Percentiles rank a stretch among this genome's conserved stretches.
Evolutionary conservation across 2,888 invertebrate genomes (phyloP).

Genomic region (Scelioninae gen. 2): DNA sequence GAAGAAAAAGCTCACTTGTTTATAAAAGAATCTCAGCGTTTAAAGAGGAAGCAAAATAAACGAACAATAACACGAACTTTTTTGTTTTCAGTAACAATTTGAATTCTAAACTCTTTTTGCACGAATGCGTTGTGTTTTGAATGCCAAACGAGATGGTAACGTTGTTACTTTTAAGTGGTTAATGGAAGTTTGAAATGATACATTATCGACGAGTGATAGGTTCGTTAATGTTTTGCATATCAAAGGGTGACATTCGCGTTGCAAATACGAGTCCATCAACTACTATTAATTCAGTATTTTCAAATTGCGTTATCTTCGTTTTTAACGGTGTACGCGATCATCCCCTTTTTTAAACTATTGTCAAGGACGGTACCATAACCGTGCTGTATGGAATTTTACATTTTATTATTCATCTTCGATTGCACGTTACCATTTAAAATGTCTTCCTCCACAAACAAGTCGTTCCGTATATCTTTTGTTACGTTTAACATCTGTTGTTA

Average conservation of each 20-base stretch:
- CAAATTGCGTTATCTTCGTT: slow-evolving; percentile 52
- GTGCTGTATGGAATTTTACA: too few species aligned
- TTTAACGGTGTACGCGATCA: too few species aligned
- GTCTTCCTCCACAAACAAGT: too few species aligned
- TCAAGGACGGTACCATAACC: too few species aligned
- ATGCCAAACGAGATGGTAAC: slow-evolving; percentile 61
- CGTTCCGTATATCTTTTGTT: too few species aligned
- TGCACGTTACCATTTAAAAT: too few species aligned
- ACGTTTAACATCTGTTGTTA: too few species aligned
- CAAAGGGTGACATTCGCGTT: slow-evolving; percentile 65
- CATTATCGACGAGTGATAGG: slow-evolving; percentile 66
- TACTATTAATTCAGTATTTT: slow-evolving; percentile 40
- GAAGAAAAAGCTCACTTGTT: neutral
- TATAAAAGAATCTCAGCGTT: slow-evolving; percentile 6
- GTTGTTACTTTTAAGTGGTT: slow-evolving; percentile 71
- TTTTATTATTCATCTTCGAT: too few species aligned
- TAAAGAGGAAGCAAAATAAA: neutral
- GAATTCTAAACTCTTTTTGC: slow-evolving; percentile 15
- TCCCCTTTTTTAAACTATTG: too few species aligned
- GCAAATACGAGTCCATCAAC: slow-evolving; percentile 39
- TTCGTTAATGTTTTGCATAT: slow-evolving; percentile 68
- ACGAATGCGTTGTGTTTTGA: slow-evolving; percentile 20
- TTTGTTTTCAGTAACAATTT: slow-evolving; percentile 14
- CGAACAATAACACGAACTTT: slow-evolving; percentile 10
- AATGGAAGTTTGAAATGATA: slow-evolving; percentile 71